Conservation (phyloP, 2,113 vertebrate species). For the Corythornis madagascariensis region DNA sequence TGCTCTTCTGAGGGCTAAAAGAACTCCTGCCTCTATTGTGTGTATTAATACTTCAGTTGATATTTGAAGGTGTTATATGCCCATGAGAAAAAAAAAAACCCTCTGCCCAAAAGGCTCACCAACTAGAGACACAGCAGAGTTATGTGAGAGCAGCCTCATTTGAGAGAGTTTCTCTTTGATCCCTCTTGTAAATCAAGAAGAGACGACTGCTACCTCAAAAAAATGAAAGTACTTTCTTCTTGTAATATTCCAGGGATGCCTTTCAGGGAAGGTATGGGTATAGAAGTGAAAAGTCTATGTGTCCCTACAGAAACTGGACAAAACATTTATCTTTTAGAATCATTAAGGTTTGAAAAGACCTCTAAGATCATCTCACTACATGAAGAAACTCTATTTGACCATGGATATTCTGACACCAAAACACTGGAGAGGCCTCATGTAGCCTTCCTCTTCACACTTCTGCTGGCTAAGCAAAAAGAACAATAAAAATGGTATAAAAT, state of each 20-base stretch:
- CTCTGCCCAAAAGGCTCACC: not conserved
- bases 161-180: not conserved
- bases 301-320: not conserved
- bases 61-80: not conserved
- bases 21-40: not conserved
- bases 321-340: not conserved
- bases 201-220: not conserved
- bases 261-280: not conserved
- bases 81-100: not conserved
- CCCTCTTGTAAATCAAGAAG: not conserved
- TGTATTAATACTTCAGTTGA: not conserved
- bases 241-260: not conserved
- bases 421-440: not conserved
- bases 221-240: not conserved
- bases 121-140: not conserved
- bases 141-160: not conserved
- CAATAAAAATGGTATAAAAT: not conserved
- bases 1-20: not conserved
- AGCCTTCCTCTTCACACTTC: not conserved
- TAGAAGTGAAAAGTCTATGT: not conserved
- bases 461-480: not conserved
- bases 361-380: not conserved
- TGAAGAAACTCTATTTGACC: not conserved
- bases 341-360: no score
- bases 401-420: not conserved